A percentile compares a stretch with the other conserved stretches of the same genome.
These are phyloP conservation scores for Caenorhabditis remanei DNA, from an alignment of 1,140 invertebrate genomes.

Conservation along the genomic window DNA sequence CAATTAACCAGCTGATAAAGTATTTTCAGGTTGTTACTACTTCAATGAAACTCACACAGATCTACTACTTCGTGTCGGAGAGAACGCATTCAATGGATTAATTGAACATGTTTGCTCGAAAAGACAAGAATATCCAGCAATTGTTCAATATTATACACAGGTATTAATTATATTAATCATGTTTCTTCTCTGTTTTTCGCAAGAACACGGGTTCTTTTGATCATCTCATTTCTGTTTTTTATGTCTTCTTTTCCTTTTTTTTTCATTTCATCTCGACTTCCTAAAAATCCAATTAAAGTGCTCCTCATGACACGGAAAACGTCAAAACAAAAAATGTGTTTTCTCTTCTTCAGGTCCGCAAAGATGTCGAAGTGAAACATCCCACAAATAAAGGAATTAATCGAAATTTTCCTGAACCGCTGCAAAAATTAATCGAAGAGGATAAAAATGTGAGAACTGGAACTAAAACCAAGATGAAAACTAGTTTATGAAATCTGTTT, in stretches of 20 bases:
- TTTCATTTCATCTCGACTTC: neutral
- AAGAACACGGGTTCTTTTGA: neutral
- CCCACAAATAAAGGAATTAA: slow-evolving; percentile 76
- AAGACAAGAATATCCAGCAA: slow-evolving; percentile 75
- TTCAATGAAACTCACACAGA: slow-evolving; percentile 76
- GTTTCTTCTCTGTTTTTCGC: neutral
- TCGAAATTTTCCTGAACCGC: slow-evolving; percentile 73
- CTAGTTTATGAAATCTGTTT: neutral
- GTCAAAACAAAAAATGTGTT: slow-evolving; percentile 35
- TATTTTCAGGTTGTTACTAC: slow-evolving; percentile 74
- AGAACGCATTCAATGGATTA: slow-evolving; percentile 74
- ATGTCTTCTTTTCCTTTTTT: neutral
- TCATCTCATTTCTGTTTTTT: neutral
- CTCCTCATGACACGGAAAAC: neutral
- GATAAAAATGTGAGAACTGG: slow-evolving; percentile 54
- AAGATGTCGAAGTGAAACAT: slow-evolving; percentile 73
- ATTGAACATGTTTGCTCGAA: slow-evolving; percentile 76
- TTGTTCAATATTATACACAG: slow-evolving; percentile 75
- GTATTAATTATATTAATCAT: slow-evolving; percentile 63
- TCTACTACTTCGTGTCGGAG: slow-evolving; percentile 70
- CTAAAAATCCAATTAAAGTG: slow-evolving; percentile 2
- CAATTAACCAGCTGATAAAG: neutral
- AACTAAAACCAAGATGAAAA: neutral
- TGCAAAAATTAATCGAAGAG: slow-evolving; percentile 69
- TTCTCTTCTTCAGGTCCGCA: slow-evolving; percentile 67